Base-by-base conservation (phyloP, 2,113 vertebrate genomes). In the Ia io region DNA sequence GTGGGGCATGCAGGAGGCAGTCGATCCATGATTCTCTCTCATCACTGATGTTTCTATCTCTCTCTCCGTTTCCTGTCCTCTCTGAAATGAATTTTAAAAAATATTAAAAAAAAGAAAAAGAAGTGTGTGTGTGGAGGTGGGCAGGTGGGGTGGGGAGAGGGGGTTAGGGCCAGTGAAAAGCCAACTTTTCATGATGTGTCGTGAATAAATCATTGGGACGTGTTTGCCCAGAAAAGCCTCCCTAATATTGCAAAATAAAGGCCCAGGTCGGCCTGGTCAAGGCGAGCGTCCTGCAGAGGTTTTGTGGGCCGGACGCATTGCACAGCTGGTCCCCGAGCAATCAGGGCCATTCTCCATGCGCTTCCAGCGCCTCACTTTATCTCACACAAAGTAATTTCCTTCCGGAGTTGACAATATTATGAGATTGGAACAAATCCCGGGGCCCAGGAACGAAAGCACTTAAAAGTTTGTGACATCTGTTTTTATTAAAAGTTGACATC, bases 401-500 rank as follows among this genome's bases (percentile, higher is more conserved):
- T 95, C 83, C 53, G 25, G 80, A 91, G 89, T 63, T 96, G 96
- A 96, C 91, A 94, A 86, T 80, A 65, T 96, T 92, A 95, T 92
- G 77, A 97, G 94, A 61, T 71, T 97, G 94, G 93, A 96, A 88
- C 37, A 44, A 89, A 56, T 97, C 97, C 96, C 95, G 89, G 93
- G 89, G 67, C 3, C 44, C 65, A 77, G 93, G 87, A 77, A 69
- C 20, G 89, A 80, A 93, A 93, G 77, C 93, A 35, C 91, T 74
- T 85, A 84, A 74, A 91, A 82, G 49, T 88, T 53, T 78, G 74
- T 42, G 83, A 94, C 91, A 95, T 92, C 96, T 93, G 89, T 89
- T 96, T 96, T 97, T 84, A 95, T 97, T 95, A 94, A 94, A 95
- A 89, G 91, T 95, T 97, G 94, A 96, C 89, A 90, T 71, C 51